Percentiles rank a stretch among this genome's conserved stretches.
Conservation (phyloP, 1,140 invertebrate species). For the Babylonia areolata region DNA sequence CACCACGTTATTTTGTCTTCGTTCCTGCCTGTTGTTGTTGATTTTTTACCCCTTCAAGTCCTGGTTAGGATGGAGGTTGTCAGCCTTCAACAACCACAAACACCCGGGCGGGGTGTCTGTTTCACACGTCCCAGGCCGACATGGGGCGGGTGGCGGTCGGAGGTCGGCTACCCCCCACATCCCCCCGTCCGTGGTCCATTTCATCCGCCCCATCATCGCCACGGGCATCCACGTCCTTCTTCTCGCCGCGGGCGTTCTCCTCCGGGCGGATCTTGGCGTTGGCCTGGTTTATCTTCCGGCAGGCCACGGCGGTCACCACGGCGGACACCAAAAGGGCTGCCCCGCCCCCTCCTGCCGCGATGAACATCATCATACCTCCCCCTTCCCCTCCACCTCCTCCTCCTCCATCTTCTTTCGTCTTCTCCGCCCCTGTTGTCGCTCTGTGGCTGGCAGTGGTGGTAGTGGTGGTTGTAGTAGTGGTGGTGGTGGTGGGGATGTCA, state of each 20-base stretch:
- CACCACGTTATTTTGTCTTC: too few species aligned
- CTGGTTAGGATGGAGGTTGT: too few species aligned
- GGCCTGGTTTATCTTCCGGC: conserved; percentile 8
- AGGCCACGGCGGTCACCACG: background rate
- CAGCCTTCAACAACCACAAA: too few species aligned
- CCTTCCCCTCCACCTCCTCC: background rate
- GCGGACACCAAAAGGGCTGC: background rate
- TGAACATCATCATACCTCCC: background rate
- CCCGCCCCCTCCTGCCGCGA: background rate
- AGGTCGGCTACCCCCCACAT: background rate
- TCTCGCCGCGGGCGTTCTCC: background rate
- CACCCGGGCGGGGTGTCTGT: too few species aligned
- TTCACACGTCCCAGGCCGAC: conserved; percentile 4
- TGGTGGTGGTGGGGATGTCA: background rate
- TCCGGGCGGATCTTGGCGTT: background rate
- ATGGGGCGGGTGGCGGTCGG: background rate
- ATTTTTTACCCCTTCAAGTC: too few species aligned
- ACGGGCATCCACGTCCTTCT: background rate
- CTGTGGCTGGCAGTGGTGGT: background rate
- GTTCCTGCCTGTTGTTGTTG: too few species aligned
- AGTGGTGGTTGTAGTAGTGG: background rate
- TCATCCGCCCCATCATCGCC: background rate
- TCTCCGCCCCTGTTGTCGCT: background rate
- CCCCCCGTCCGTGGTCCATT: background rate
- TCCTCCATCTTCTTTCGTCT: background rate